Base-by-base conservation (phyloP, 1,140 invertebrate species). In the Branchinecta lynchi region DNA sequence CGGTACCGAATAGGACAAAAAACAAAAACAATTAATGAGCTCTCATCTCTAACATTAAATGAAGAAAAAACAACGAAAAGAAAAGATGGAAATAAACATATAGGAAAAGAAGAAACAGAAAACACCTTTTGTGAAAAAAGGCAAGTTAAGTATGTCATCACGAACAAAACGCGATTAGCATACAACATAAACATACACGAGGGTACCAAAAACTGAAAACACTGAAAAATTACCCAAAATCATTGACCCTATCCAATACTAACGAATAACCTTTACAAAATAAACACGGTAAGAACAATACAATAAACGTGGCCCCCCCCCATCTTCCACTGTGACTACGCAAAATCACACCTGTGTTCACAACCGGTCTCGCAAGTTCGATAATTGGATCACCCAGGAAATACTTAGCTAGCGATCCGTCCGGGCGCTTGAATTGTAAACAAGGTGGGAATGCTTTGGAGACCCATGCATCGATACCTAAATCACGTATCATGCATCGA, bases 121-220 rank as follows among this genome's bases (percentile, higher is more conserved):
- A 9, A 51, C 46, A 51, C 9, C 46, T 51, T 51, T 51, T 51
- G n/a, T n/a, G n/a, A n/a, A 51, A 9, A 51, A 51, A 51, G 46
- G n/a, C 46, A 51, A 51, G n/a, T n/a, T 9, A n/a, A 51, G n/a
- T 9, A 9, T 9, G 46, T n/a, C 9, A 51, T 51, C 46, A 51
- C n/a, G 9, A 51, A n/a, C n/a, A 51, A 51, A 9, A 9, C 9
- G 46, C 46, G n/a, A n/a, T 9, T 9, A 51, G n/a, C 46, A 51
- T 51, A 51, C 46, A 51, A n/a, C n/a, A 51, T 51, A 51, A 51
- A 9, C 46, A 51, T n/a, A n/a, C 46, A 51, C 46, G 46, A n/a
- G 46, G 46, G 46, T 51, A n/a, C 9, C n/a, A 9, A 51, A 9
- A 51, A n/a, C 9, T n/a, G 9, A 9, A 51, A 51, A 9, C 46